A percentile compares a stretch with the other conserved stretches of the same genome.
Conservation (phyloP, 2,113 vertebrate genomes). For the Protomyctophum bolini region DNA sequence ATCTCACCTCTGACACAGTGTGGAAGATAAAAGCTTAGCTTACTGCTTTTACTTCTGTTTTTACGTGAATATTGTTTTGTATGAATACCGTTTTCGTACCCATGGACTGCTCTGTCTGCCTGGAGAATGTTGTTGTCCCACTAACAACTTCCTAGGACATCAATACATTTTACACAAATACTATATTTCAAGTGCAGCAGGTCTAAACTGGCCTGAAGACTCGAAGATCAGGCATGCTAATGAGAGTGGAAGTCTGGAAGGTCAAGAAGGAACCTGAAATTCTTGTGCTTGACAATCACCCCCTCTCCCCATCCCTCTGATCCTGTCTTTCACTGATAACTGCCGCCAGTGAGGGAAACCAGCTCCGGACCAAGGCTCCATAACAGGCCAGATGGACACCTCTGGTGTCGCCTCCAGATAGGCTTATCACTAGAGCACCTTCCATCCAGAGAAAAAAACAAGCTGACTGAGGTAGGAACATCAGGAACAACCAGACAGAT, state of each 20-base stretch:
- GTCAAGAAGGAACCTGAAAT: constrained; percentile 9
- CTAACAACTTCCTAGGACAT: neutral
- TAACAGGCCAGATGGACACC: constrained; percentile 55
- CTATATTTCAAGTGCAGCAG: neutral
- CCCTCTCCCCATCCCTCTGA: constrained; percentile 6
- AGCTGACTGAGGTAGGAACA: neutral
- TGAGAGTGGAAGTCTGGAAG: neutral
- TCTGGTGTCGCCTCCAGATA: constrained; percentile 53
- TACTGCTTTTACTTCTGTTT: neutral
- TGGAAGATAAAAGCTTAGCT: neutral
- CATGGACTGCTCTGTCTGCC: neutral
- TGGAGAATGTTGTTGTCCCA: neutral
- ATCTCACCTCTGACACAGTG: constrained; percentile 44
- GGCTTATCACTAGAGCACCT: constrained; percentile 52
- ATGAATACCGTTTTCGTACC: neutral
- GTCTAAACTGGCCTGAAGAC: neutral
- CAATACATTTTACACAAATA: neutral
- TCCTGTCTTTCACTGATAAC: constrained; percentile 43
- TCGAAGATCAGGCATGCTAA: neutral
- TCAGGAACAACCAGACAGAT: neutral
- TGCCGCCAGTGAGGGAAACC: constrained; percentile 59
- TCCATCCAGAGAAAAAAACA: constrained; percentile 39
- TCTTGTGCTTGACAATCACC: neutral
- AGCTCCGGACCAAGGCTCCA: constrained; percentile 46
- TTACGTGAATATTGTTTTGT: constrained; percentile 1